These are phyloP conservation scores for Nothobranchius furzeri DNA, from an alignment of 2,113 vertebrate genomes.

Conservation along the genomic window DNA sequence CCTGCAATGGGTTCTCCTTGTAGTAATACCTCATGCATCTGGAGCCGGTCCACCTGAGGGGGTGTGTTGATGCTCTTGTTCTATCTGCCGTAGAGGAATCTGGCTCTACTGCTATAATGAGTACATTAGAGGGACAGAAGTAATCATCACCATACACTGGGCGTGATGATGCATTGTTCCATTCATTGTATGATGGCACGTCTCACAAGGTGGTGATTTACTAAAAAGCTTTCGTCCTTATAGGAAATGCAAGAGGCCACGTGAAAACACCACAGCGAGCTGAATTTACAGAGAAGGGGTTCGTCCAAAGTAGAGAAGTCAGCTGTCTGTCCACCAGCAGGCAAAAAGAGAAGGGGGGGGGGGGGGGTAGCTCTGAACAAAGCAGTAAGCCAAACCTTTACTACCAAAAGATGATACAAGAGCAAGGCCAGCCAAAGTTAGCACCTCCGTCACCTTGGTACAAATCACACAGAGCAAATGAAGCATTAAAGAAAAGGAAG, in stretches of 20 bases:
- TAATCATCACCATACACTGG: conserved; percentile 28
- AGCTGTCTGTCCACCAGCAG: conserved; percentile 54
- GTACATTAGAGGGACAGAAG: conserved; percentile 24
- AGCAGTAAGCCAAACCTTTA: conserved; percentile 70
- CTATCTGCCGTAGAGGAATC: not conserved
- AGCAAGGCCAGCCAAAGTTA: conserved; percentile 56
- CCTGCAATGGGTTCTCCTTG: no score
- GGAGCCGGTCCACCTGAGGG: no score
- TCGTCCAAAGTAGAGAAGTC: conserved; percentile 40
- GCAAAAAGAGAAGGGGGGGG: conserved; percentile 34
- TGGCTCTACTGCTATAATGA: not conserved
- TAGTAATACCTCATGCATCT: no score
- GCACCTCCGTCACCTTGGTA: conserved; percentile 63
- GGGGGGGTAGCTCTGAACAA: conserved; percentile 60
- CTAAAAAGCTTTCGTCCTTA: not conserved
- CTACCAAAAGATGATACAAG: conserved; percentile 69
- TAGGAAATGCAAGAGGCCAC: conserved; percentile 20
- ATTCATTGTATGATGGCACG: conserved; percentile 28
- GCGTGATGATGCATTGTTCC: conserved; percentile 16
- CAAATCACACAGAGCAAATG: conserved; percentile 72
- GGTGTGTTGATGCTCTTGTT: no score
- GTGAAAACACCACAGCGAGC: conserved; percentile 52
- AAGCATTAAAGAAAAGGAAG: conserved; percentile 62
- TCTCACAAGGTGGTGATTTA: conserved; percentile 38
- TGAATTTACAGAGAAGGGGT: conserved; percentile 45